These are phyloP conservation scores for Blomia tropicalis DNA, from an alignment of 2,888 invertebrate species.

Conservation along the genomic window DNA sequence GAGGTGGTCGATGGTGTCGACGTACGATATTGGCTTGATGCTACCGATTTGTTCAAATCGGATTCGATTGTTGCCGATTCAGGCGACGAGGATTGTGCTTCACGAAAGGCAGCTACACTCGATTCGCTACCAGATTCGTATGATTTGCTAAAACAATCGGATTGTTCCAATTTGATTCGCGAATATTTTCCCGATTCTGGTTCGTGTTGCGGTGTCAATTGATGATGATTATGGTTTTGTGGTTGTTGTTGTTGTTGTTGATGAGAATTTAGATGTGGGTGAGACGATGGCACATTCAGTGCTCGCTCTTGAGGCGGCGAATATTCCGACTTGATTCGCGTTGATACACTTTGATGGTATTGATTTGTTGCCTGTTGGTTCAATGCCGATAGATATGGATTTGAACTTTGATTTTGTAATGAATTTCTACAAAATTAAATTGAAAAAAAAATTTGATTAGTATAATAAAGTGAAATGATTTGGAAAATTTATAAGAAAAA, in stretches of 20 bases:
- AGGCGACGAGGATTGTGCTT: not conserved
- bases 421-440: not conserved
- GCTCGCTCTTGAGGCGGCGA: not conserved
- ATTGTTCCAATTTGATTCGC: not conserved
- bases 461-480: not conserved
- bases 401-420: not conserved
- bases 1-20: too few relatives aligned
- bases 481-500: not conserved
- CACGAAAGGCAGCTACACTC: too few relatives aligned
- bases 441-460: not conserved
- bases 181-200: too few relatives aligned
- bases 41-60: too few relatives aligned
- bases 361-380: too few relatives aligned
- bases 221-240: too few relatives aligned
- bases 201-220: too few relatives aligned
- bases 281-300: too few relatives aligned
- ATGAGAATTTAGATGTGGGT: too few relatives aligned
- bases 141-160: not conserved
- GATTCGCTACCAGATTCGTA: slow-evolving; percentile 7
- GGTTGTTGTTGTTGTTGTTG: not conserved
- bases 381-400: too few relatives aligned
- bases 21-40: too few relatives aligned
- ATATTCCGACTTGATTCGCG: not conserved
- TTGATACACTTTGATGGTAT: not conserved
- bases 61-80: not conserved